Base-by-base conservation (phyloP, 37 sponge, comb jelly and placozoan species). In the Halichondria panicea region DNA sequence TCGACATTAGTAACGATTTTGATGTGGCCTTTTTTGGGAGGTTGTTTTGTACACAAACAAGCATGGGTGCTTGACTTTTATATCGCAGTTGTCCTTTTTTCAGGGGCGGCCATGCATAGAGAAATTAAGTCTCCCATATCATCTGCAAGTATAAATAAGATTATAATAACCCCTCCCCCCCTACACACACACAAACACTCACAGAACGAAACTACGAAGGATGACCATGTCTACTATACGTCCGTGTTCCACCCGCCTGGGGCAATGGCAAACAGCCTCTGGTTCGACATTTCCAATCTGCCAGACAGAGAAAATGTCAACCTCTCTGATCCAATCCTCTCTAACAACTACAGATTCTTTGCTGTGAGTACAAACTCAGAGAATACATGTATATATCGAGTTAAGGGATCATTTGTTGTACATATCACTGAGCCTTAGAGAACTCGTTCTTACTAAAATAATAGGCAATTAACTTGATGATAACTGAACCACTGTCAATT, bases 151-250 rank as follows among this genome's bases (percentile, higher is more conserved):
- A n/a, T n/a, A n/a, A n/a, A n/a, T n/a, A n/a, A n/a, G n/a, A n/a
- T n/a, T n/a, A n/a, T n/a, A n/a, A n/a, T n/a, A n/a, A 52, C 35
- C 24, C 56, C 9, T 7, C 56, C 25, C 4, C 9, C 56, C 2
- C 2, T 3, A n/a, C 22, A 3, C 56, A 27, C 56, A 3, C 3
- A n/a, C 56, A n/a, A 3, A 55, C 56, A 9, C 25, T 25, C 56
- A 55, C 56, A 55, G 9, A 55, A 55, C 56, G 25, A n/a, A 3
- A 55, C 56, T 3, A 40, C 42, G 7, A 4, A 52, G 55, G 87
- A 87, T 37, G 0, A 74, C 64, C 87, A 87, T 50, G 41, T 21
- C 38, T 87, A 87, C 71, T 87, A 87, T 43, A 67, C 38, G 24
- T 80, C 87, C n/a, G 21, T 0, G 9, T 87, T 69, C 71, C 36